Evolutionary conservation across 2,888 invertebrate species (phyloP), one percentile per base, ranked within the genome.

Genomic region (Drosophila subsilvestris): DNA sequence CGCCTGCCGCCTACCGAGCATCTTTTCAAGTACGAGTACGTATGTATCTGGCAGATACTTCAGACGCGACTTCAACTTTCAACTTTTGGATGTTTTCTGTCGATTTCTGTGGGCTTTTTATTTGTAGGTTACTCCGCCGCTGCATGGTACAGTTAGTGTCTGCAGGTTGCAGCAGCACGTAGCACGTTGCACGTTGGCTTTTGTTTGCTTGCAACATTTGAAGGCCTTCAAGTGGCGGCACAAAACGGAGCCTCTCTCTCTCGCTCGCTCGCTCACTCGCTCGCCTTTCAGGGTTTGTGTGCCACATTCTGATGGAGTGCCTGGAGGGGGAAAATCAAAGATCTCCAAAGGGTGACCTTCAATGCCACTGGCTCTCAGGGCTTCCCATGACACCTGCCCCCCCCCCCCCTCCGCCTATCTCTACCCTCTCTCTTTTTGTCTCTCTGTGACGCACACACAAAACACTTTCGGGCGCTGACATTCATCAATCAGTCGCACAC

Each of bases 321-420:
- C 37, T n/a, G 14, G n/a, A n/a, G 37, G n/a, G n/a, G 37, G 7
- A 7, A n/a, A 37, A 37, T 37, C 37, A 37, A 37, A 37, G 37
- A 37, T 37, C 37, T 37, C 37, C 47, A 18, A 58, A 20, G 68
- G 63, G 78, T 79, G 88, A 85, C 86, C 80, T 80, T 80, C 86
- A 65, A 51, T 62, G 12, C 17, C 20, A 22, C 18, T 51, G n/a
- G 27, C 51, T 44, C 27, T 32, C 37, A 48, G 72, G 80, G 53
- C 51, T 83, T 83, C 88, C 86, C 88, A 83, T 83, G 84, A 76
- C 86, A 88, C 88, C 82, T 86, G 84, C 70, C 48, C 62, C 66
- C 71, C 59, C 62, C 71, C 32, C 10, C 9, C 8, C 27, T 72
- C 45, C 22, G 32, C 5, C 47, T 42, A 51, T 47, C 58, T 47